These are phyloP conservation scores for Arctopsyche grandis DNA, from an alignment of 1,140 invertebrate genomes.

Conservation along the genomic window DNA sequence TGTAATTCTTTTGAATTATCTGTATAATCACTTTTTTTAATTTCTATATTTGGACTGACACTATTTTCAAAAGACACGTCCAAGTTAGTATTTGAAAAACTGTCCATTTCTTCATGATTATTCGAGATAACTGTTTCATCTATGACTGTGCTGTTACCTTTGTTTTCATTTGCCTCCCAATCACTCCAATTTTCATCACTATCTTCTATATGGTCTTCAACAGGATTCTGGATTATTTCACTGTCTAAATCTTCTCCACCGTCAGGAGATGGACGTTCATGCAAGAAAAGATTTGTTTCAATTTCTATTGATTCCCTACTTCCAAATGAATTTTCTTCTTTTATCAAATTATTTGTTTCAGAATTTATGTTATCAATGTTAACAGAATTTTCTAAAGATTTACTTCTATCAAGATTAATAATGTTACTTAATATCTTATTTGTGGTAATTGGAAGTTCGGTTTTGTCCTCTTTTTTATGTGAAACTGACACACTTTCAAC, in stretches of 20 bases:
- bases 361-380: neutral
- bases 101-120: neutral
- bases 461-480: conserved; percentile 42
- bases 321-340: conserved; percentile 57
- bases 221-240: conserved; percentile 58
- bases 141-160: neutral
- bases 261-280: conserved; percentile 81
- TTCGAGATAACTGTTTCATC: neutral
- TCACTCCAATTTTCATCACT: conserved; percentile 76
- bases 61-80: conserved; percentile 1
- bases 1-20: neutral
- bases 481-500: conserved; percentile 41
- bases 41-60: neutral
- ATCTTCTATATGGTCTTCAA: conserved; percentile 41
- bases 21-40: neutral
- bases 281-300: conserved; percentile 65
- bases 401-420: neutral
- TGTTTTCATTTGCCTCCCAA: conserved; percentile 73
- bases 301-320: conserved; percentile 56
- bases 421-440: neutral
- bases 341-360: neutral
- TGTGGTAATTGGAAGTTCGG: neutral
- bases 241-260: conserved; percentile 79
- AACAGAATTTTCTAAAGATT: neutral
- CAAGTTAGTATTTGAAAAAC: neutral